These are phyloP conservation scores for Valencia hispanica DNA, from an alignment of 2,797 vertebrate species.

Conservation along the genomic window DNA sequence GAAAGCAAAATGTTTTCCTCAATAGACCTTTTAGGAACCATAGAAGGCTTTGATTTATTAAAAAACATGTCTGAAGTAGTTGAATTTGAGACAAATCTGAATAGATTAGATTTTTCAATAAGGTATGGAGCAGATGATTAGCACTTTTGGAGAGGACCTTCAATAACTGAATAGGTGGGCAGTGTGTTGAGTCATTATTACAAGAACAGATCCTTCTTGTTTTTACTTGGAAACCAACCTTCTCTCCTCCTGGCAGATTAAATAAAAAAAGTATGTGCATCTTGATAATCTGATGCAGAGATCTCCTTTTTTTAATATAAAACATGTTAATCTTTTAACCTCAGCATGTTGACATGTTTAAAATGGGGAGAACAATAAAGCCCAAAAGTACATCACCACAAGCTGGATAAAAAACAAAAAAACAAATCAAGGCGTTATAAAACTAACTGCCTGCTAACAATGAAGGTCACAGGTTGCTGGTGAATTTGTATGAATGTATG, in stretches of 20 bases:
- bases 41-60: not conserved
- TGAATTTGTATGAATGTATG: not conserved
- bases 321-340: not conserved
- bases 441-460: not conserved
- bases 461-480: not conserved
- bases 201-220: too few species aligned
- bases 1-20: not conserved
- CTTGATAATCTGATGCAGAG: not conserved
- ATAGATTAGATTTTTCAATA: not conserved
- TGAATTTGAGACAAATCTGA: too few species aligned
- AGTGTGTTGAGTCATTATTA: too few species aligned
- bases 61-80: not conserved
- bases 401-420: not conserved
- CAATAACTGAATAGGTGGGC: not conserved
- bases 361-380: not conserved
- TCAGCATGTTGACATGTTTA: not conserved
- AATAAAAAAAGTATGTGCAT: not conserved
- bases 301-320: not conserved
- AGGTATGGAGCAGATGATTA: not conserved
- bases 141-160: not conserved
- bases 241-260: too few species aligned
- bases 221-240: too few species aligned
- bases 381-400: not conserved
- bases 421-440: conserved; percentile 14
- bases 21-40: not conserved